A percentile compares a stretch with the other conserved stretches of the same genome.
phyloP scores from a whole-genome alignment of 2,888 invertebrate genomes.

The Apoda limacodes region DNA sequence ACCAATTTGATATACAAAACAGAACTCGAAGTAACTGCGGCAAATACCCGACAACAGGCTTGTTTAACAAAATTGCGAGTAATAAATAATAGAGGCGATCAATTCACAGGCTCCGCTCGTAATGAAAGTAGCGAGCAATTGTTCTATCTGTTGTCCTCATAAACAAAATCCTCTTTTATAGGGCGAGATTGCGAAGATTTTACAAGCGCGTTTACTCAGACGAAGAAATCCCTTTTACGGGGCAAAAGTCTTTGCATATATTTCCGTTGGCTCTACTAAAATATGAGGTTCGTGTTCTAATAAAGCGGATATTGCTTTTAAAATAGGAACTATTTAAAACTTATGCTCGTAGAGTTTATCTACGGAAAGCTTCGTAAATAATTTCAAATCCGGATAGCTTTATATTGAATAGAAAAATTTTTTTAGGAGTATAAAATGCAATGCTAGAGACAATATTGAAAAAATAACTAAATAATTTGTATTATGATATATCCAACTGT shows the following conservation, averaged over 20 bases:
- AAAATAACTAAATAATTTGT: too few species aligned
- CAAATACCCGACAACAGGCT: slow-evolving; percentile 19
- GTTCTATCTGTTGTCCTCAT: slow-evolving; percentile 52
- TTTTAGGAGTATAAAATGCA: too few species aligned
- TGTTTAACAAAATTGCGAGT: slow-evolving; percentile 43
- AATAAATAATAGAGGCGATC: slow-evolving; percentile 53
- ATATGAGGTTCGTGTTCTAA: slow-evolving; percentile 19
- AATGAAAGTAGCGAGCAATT: slow-evolving; percentile 32
- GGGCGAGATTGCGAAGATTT: slow-evolving; percentile 48
- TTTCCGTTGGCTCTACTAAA: slow-evolving; percentile 19
- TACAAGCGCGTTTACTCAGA: slow-evolving; percentile 35
- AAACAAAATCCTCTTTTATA: slow-evolving; percentile 64
- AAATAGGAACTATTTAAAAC: slow-evolving; percentile 5
- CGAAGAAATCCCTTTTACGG: slow-evolving; percentile 36
- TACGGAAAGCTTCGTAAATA: too few species aligned
- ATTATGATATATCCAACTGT: too few species aligned
- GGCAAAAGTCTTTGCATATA: slow-evolving; percentile 31
- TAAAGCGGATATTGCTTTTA: slow-evolving; percentile 20
- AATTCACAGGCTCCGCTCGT: slow-evolving; percentile 38
- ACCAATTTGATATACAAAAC: too few species aligned
- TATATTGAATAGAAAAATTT: too few species aligned
- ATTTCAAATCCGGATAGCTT: too few species aligned
- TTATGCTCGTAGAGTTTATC: too few species aligned
- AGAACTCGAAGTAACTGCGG: slow-evolving; percentile 4
- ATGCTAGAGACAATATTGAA: too few species aligned